Conservation (phyloP, 2,797 vertebrate species). For the Anabas testudineus region DNA sequence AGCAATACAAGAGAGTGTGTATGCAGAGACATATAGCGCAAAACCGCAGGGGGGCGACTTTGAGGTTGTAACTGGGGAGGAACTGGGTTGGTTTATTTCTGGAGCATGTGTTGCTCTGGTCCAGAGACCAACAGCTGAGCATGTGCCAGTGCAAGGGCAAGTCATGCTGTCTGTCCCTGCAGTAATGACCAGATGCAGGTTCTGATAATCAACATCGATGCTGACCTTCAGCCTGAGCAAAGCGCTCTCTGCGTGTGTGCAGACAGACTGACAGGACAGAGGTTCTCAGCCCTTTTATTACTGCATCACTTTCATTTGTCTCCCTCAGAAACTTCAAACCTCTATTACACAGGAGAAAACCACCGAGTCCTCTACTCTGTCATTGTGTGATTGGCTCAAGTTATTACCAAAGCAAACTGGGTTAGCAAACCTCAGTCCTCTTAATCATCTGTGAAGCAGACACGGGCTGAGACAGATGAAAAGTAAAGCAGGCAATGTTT, state of each 20-base stretch:
- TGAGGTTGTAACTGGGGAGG: conserved; percentile 76
- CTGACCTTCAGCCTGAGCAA: conserved; percentile 56
- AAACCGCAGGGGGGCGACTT: conserved; percentile 50
- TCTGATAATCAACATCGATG: conserved; percentile 34
- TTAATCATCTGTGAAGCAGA: conserved; percentile 38
- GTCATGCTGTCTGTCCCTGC: conserved; percentile 33
- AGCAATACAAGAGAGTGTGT: conserved; percentile 27
- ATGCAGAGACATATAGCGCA: conserved; percentile 8
- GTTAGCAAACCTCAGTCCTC: conserved; percentile 30
- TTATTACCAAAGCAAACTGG: conserved; percentile 54
- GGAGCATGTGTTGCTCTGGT: conserved; percentile 54
- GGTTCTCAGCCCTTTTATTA: neutral
- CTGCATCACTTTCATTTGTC: conserved; percentile 42
- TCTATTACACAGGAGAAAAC: conserved; percentile 34
- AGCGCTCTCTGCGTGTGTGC: conserved; percentile 8
- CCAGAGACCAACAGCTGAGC: conserved; percentile 73
- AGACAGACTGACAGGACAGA: neutral
- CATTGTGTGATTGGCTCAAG: conserved; percentile 48
- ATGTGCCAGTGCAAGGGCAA: conserved; percentile 71
- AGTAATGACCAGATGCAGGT: conserved; percentile 44
- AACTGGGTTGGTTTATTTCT: conserved; percentile 74
- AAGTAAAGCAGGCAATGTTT: conserved; percentile 22
- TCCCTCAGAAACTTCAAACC: conserved; percentile 32
- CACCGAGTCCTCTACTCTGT: conserved; percentile 35
- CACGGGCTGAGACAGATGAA: conserved; percentile 8